A percentile compares a stretch with the other conserved stretches of the same genome.
phyloP scores from a whole-genome alignment of 1,140 invertebrate species.

The Drosophila mauritiana region DNA sequence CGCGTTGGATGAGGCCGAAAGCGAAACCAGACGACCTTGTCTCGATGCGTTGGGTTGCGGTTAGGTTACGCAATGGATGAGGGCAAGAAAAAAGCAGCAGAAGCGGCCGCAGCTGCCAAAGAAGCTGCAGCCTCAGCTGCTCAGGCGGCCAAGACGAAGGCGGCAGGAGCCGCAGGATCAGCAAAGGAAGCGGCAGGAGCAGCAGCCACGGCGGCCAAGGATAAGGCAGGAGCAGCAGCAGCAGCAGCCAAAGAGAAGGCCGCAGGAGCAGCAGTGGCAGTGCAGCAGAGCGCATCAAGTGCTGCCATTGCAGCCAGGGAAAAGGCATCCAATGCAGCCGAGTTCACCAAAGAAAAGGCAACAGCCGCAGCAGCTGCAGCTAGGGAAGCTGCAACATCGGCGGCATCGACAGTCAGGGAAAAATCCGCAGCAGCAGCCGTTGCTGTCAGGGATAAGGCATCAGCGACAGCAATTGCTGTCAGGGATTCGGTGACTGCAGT shows the following conservation, averaged over 20 bases:
- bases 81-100: slow-evolving; percentile 18
- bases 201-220: not conserved
- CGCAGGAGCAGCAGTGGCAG: not conserved
- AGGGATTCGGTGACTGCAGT: not conserved
- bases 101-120: not conserved
- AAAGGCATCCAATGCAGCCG: not conserved
- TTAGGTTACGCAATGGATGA: slow-evolving; percentile 67
- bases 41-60: slow-evolving; percentile 67
- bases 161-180: not conserved
- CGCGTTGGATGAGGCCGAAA: slow-evolving; percentile 17
- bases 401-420: not conserved
- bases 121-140: not conserved
- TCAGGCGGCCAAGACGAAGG: not conserved
- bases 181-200: not conserved
- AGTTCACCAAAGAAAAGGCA: not conserved
- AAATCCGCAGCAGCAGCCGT: not conserved
- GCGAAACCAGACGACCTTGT: slow-evolving; percentile 68
- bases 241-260: not conserved
- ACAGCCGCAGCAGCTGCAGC: not conserved
- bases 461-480: not conserved
- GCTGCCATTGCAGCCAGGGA: slow-evolving; percentile 1
- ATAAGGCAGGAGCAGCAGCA: not conserved
- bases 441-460: not conserved
- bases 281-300: not conserved
- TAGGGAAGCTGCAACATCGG: not conserved